A percentile compares a stretch with the other conserved stretches of the same genome.
Evolutionary conservation across 37 sponge, comb jelly and placozoan genomes (phyloP).

Genomic region (Haliclona indistincta): DNA sequence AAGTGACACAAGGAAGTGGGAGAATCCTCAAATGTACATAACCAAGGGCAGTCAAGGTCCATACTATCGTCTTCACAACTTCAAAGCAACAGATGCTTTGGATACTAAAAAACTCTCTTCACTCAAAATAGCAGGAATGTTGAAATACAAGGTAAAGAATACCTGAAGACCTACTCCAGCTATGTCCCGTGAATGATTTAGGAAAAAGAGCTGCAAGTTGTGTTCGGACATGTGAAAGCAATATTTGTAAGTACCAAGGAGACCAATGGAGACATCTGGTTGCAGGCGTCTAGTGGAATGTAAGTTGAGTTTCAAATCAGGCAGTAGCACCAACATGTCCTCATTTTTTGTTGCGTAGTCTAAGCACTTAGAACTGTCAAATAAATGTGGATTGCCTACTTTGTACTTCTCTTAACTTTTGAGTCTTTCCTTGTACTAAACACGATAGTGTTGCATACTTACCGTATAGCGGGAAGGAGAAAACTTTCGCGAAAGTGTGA

Average conservation of each 20-base stretch:
- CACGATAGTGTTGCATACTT: no score
- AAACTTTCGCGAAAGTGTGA: no score
- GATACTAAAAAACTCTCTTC: conserved; percentile 18
- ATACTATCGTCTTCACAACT: conserved; percentile 53
- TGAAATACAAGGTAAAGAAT: conserved; percentile 45
- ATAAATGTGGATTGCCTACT: no score
- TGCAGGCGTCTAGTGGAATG: conserved; percentile 83
- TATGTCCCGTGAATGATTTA: conserved; percentile 2
- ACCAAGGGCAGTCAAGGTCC: conserved; percentile 36
- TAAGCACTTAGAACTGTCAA: no score
- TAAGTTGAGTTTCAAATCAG: no score
- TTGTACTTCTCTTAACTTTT: no score
- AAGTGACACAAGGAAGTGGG: conserved; percentile 54
- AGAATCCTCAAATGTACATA: conserved; percentile 63
- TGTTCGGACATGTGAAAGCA: conserved; percentile 76
- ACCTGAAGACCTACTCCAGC: background rate
- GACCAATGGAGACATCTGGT: conserved; percentile 22
- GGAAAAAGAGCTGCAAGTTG: conserved; percentile 59
- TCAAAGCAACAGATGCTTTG: conserved; percentile 50
- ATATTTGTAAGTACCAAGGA: conserved; percentile 15
- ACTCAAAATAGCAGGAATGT: conserved; percentile 59
- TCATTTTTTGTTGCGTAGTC: no score
- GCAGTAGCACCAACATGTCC: no score
- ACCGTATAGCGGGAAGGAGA: no score
- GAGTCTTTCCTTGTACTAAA: no score